Evolutionary conservation across 2,888 invertebrate species (phyloP).

Genomic region (Rhamnusium bicolor): DNA sequence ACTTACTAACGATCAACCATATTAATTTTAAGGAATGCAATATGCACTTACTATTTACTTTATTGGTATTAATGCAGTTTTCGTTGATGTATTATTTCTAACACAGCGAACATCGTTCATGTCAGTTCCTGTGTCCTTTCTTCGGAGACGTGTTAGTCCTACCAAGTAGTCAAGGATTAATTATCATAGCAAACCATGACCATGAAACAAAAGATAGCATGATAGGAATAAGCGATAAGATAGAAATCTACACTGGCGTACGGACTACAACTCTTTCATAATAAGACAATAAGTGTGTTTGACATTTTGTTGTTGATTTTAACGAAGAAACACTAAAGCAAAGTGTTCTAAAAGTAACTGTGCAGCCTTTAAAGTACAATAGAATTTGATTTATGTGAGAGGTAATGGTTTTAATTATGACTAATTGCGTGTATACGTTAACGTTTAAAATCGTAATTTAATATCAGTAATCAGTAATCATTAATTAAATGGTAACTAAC

Average conservation of each 20-base stretch:
- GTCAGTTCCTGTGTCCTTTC: conserved; percentile 43
- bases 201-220: conserved; percentile 50
- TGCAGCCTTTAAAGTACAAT: neutral
- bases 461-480: neutral
- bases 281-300: conserved; percentile 12
- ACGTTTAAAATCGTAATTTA: neutral
- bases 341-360: neutral
- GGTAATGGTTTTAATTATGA: neutral
- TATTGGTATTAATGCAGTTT: neutral
- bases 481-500: neutral
- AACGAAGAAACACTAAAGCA: neutral
- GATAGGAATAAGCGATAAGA: conserved; percentile 51
- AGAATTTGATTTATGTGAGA: neutral
- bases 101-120: conserved; percentile 3
- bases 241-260: conserved; percentile 42
- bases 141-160: conserved; percentile 42
- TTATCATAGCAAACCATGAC: conserved; percentile 48
- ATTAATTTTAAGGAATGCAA: neutral
- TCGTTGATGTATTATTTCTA: conserved; percentile 5
- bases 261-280: conserved; percentile 42
- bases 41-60: neutral
- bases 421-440: neutral
- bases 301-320: neutral
- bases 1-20: neutral
- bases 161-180: conserved; percentile 42